phyloP scores from a whole-genome alignment of 2,888 invertebrate species.

The Oasisia sp. region DNA sequence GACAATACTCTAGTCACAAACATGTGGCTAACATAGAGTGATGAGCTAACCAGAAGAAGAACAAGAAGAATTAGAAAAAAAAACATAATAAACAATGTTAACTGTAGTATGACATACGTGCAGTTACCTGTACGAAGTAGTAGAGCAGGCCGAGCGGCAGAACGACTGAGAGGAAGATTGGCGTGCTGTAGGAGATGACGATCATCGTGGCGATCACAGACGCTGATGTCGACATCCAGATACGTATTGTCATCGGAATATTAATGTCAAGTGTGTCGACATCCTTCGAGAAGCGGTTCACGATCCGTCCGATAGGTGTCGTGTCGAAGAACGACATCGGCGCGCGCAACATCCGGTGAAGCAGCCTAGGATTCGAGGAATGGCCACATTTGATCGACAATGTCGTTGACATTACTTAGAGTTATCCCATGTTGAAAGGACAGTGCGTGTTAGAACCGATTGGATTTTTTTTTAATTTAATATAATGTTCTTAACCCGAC shows the following conservation, averaged over 20 bases:
- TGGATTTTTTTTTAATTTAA: too few relatives aligned
- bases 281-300: slow-evolving; percentile 57
- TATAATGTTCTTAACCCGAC: too few relatives aligned
- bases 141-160: slow-evolving; percentile 58
- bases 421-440: too few relatives aligned
- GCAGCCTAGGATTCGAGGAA: slow-evolving; percentile 24
- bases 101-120: too few relatives aligned
- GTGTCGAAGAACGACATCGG: slow-evolving; percentile 60
- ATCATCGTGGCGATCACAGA: slow-evolving; percentile 49
- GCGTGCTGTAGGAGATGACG: slow-evolving; percentile 55
- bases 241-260: slow-evolving; percentile 43
- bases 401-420: too few relatives aligned
- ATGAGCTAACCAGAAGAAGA: too few relatives aligned
- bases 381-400: too few relatives aligned
- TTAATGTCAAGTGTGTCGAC: slow-evolving; percentile 52
- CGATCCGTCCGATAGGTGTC: slow-evolving; percentile 54
- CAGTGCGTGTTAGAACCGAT: too few relatives aligned
- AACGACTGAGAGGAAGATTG: slow-evolving; percentile 50
- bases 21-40: too few relatives aligned
- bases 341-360: slow-evolving; percentile 48
- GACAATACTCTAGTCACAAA: too few relatives aligned
- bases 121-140: slow-evolving; percentile 54
- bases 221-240: slow-evolving; percentile 47
- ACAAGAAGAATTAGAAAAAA: too few relatives aligned
- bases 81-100: too few relatives aligned